Conservation (phyloP, 2,797 vertebrate genomes). For the Fratercula arctica region DNA sequence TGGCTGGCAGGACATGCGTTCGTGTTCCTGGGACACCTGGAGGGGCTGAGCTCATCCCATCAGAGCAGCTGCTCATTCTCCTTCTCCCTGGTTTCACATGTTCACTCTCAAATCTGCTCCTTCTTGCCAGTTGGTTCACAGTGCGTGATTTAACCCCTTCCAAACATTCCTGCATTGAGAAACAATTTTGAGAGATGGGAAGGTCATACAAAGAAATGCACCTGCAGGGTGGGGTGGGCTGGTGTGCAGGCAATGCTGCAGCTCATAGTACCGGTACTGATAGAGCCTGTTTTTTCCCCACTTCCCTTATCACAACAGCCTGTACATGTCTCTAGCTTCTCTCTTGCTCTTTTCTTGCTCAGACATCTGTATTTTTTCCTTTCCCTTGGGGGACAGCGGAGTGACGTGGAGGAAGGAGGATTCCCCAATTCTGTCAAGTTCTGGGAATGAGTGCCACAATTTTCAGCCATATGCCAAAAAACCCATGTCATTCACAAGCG, state of each 20-base stretch:
- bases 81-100: background rate
- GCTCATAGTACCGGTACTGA: background rate
- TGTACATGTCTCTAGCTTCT: background rate
- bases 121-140: background rate
- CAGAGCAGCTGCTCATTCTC: background rate
- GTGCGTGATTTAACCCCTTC: background rate
- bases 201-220: background rate
- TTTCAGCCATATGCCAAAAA: background rate
- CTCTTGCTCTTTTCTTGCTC: background rate
- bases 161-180: background rate
- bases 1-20: background rate
- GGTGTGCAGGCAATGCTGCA: background rate
- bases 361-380: background rate
- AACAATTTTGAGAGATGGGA: background rate
- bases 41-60: constrained; percentile 3
- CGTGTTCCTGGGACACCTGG: background rate
- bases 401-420: background rate
- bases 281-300: background rate
- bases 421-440: background rate
- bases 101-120: background rate
- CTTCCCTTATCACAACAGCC: background rate
- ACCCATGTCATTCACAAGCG: background rate
- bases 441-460: background rate
- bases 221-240: background rate
- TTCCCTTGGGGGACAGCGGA: background rate